A percentile compares a stretch with the other conserved stretches of the same genome.
Conservation (phyloP, 2,888 invertebrate genomes). For the Hydriomena furcata region DNA sequence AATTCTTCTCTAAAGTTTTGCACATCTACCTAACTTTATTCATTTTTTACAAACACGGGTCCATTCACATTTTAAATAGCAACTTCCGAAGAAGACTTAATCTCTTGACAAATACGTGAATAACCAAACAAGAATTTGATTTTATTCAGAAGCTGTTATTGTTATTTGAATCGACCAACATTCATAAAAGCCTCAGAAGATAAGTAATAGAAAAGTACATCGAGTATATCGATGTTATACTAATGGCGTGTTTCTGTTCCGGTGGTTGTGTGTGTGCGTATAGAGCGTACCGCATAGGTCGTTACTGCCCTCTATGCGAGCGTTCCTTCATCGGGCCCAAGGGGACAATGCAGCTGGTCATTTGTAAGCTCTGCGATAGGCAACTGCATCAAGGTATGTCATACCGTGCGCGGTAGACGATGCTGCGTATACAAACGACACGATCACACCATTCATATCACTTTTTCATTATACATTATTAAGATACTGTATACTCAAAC, state of each 20-base stretch:
- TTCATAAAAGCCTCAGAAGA: conserved; percentile 44
- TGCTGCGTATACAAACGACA: conserved; percentile 33
- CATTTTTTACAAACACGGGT: conserved; percentile 12
- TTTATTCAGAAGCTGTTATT: neutral
- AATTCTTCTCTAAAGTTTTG: neutral
- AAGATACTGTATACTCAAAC: too few species aligned
- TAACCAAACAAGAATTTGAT: too few species aligned
- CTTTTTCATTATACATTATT: neutral
- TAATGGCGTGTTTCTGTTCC: conserved; percentile 83
- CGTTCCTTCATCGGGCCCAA: conserved; percentile 87
- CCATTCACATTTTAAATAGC: neutral
- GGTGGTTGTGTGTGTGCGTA: conserved; percentile 78
- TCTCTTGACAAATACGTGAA: too few species aligned
- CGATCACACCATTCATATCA: neutral
- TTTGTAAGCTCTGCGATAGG: conserved; percentile 84
- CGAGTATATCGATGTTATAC: conserved; percentile 59
- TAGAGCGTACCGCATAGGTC: conserved; percentile 89
- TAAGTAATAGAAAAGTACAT: conserved; percentile 60
- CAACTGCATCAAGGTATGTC: conserved; percentile 83
- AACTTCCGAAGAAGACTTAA: neutral
- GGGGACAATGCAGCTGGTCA: conserved; percentile 86
- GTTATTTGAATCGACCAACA: conserved; percentile 11
- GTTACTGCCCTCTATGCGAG: conserved; percentile 88
- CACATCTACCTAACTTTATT: neutral
- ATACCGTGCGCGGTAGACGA: conserved; percentile 40